Evolutionary conservation across 2,113 vertebrate genomes (phyloP).

Genomic region (Cyprinodon tularosa): DNA sequence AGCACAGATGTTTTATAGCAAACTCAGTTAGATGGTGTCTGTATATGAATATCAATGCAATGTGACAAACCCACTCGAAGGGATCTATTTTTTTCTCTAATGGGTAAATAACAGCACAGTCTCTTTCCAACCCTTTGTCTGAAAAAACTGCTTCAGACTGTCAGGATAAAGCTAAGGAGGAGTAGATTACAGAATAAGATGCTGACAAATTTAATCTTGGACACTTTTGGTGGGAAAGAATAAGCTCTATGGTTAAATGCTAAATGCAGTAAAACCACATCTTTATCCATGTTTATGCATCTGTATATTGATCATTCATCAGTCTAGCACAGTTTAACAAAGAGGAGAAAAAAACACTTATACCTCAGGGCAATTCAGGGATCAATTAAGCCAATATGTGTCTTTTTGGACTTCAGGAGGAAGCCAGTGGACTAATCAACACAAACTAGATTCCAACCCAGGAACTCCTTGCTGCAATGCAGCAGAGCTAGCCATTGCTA

Average conservation of each 20-base stretch:
- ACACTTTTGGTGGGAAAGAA: background rate
- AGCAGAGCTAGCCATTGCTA: background rate
- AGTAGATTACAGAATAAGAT: background rate
- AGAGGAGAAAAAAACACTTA: background rate
- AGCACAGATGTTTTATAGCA: constrained; percentile 50
- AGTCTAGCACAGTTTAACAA: background rate
- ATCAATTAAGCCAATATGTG: too few relatives aligned
- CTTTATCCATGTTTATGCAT: background rate
- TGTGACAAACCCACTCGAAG: constrained; percentile 1
- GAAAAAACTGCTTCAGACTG: background rate
- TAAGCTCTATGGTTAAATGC: background rate
- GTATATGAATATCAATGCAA: constrained; percentile 32
- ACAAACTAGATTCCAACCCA: too few relatives aligned
- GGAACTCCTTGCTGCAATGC: background rate
- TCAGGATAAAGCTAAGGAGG: background rate
- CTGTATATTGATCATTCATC: background rate
- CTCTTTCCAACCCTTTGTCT: background rate
- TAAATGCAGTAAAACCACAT: background rate
- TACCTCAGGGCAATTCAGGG: too few relatives aligned
- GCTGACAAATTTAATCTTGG: background rate
- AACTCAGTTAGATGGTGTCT: constrained; percentile 32
- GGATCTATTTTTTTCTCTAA: background rate
- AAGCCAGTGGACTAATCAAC: too few relatives aligned
- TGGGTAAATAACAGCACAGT: background rate
- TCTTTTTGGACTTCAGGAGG: too few relatives aligned